A percentile compares a stretch with the other conserved stretches of the same genome.
phyloP scores from a whole-genome alignment of 2,113 vertebrate species.

The Chitala chitala region DNA sequence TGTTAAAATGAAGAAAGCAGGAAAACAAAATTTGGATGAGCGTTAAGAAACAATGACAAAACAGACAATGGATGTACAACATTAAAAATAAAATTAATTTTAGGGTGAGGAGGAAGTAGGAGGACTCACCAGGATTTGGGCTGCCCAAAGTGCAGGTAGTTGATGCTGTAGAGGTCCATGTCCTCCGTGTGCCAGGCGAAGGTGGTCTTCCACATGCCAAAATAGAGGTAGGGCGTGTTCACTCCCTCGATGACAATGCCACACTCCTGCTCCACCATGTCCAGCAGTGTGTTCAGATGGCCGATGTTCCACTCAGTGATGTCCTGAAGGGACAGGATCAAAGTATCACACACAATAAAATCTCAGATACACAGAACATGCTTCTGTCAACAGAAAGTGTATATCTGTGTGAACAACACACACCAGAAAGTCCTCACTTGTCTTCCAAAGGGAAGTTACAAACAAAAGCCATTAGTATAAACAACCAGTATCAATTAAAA shows the following conservation, averaged over 20 bases:
- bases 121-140: constrained; percentile 91
- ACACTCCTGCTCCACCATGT: constrained; percentile 98
- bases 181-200: constrained; percentile 99
- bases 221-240: constrained; percentile 97
- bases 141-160: constrained; percentile 96
- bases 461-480: too few relatives aligned
- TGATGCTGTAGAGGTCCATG: constrained; percentile 99
- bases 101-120: not conserved
- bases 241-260: constrained; percentile 97
- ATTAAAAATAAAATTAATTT: not conserved
- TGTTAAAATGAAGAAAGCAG: too few relatives aligned
- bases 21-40: too few relatives aligned
- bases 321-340: constrained; percentile 56
- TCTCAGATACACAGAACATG: too few relatives aligned
- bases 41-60: too few relatives aligned
- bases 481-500: too few relatives aligned
- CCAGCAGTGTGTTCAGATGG: constrained; percentile 83
- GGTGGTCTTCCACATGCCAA: constrained; percentile 99
- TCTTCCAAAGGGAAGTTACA: too few relatives aligned
- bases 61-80: too few relatives aligned
- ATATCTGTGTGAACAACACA: too few relatives aligned
- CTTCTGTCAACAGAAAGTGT: not conserved
- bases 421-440: too few relatives aligned
- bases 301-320: constrained; percentile 93
- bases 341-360: not conserved